Evolutionary conservation across 2,113 vertebrate species (phyloP), one percentile per base, ranked within the genome.

Genomic region (Xiphophorus hellerii): DNA sequence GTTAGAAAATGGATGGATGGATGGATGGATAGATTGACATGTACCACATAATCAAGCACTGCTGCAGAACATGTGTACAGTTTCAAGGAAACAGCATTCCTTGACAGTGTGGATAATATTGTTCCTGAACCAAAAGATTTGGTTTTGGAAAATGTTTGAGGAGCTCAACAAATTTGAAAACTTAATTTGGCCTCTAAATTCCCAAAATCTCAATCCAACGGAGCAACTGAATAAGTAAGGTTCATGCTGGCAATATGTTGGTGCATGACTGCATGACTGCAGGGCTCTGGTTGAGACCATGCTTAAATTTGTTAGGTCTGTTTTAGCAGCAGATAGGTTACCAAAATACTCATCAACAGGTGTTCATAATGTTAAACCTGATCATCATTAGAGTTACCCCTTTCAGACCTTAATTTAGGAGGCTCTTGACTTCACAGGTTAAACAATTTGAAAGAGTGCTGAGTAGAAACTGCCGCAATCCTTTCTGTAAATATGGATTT

Each of bases 331-430:
- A 58, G 25, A 58, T 58, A 58, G 20, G 51, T n/a, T 22, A 25
- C 22, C 51, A 58, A 58, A 25, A 58, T 58, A 58, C 7, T 58
- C 5, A 9, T 58, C 25, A 58, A 17, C 22, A 58, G 51, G 25
- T 58, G 51, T 8, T n/a, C 51, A 25, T n/a, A n/a, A 58, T 58
- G 22, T 54, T 51, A 25, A 9, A 25, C 51, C 25, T 9, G 22
- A 58, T 58, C 25, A 58, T 51, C 77, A 35, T 14, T 3, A 76
- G 67, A 83, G 75, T 60, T 44, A 60, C 62, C 58, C 42, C 61
- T 83, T 28, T 37, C 76, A 66, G n/a, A 80, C 69, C 37, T 63
- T 84, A 63, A 84, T 82, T 84, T 81, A 17, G 78, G 35, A 66
- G 63, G 67, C 31, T 48, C 42, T 76, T 42, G 31, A 20, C 62